Evolutionary conservation across 2,797 vertebrate species (phyloP).

Genomic region (Eupleurogrammus muticus): DNA sequence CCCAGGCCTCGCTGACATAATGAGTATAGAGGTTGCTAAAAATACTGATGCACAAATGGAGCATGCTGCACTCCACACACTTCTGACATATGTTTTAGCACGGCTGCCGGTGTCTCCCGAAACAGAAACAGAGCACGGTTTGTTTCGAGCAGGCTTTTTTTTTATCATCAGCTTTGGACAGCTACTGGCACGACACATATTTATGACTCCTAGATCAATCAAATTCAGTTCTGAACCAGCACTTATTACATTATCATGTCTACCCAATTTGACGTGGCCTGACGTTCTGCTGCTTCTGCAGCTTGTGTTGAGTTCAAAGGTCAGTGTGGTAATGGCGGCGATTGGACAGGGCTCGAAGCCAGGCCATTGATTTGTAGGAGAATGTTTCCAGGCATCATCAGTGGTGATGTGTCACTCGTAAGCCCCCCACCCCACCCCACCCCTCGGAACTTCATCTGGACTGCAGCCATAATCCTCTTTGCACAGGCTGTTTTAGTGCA

Average conservation of each 20-base stretch:
- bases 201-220: neutral
- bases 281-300: constrained; percentile 4
- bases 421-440: too few relatives aligned
- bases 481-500: constrained; percentile 66
- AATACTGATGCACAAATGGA: constrained; percentile 79
- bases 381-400: constrained; percentile 75
- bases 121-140: neutral
- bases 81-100: constrained; percentile 52
- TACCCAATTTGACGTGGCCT: neutral
- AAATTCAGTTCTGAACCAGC: neutral
- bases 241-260: neutral
- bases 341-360: constrained; percentile 42
- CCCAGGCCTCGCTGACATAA: constrained; percentile 67
- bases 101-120: constrained; percentile 29
- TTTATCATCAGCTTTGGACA: neutral
- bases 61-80: constrained; percentile 57
- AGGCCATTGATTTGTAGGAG: constrained; percentile 71
- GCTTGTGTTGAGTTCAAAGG: constrained; percentile 44
- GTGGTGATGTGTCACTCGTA: constrained; percentile 59
- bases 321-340: constrained; percentile 44
- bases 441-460: constrained; percentile 62
- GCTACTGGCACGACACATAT: neutral
- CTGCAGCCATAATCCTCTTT: constrained; percentile 78
- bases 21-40: constrained; percentile 75
- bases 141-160: constrained; percentile 6